Base-by-base conservation (phyloP, 2,888 invertebrate genomes). In the Mesodorylaimus sp. region DNA sequence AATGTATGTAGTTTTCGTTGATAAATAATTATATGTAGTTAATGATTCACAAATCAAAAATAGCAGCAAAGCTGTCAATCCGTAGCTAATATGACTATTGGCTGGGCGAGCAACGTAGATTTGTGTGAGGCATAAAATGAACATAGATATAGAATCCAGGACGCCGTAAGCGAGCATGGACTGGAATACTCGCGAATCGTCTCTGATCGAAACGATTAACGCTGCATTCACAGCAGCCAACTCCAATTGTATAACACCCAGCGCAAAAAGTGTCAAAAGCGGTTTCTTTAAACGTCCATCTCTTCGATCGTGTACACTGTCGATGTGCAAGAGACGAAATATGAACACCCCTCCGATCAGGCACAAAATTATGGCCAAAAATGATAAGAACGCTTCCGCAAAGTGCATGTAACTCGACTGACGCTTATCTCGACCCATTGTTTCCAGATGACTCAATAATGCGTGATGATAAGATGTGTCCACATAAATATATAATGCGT, bases 401-500 rank as follows among this genome's bases (percentile, higher is more conserved):
- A 39, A 39, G 21, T 39, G 21, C 21, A 39, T 16, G 7, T 39
- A 7, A 7, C n/a, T 21, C 13, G 41, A 21, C 21, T 10, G 13
- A 7, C 13, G 21, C 10, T 7, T 16, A 21, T 39, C 21, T 7
- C 21, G n/a, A 7, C 21, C 21, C 41, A 21, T 10, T 21, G 13
- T 39, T 39, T 19, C 21, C 7, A 19, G 21, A 10, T 39, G n/a
- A 21, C 7, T 7, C 7, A 21, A 5, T 7, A 21, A 19, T 7
- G 21, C 21, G 7, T 19, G 10, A 7, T 21, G 10, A 21, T 19
- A 39, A 39, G 41, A 7, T 7, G 21, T 21, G 21, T 19, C 21
- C n/a, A 39, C n/a, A 47, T 24, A 47, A 36, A 47, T 47, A 19
- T 16, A 27, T 3, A 29, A 19, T 3, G 45, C n/a, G 21, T 45